These are phyloP conservation scores for Triops longicaudatus DNA, from an alignment of 1,140 invertebrate species.

Conservation along the genomic window DNA sequence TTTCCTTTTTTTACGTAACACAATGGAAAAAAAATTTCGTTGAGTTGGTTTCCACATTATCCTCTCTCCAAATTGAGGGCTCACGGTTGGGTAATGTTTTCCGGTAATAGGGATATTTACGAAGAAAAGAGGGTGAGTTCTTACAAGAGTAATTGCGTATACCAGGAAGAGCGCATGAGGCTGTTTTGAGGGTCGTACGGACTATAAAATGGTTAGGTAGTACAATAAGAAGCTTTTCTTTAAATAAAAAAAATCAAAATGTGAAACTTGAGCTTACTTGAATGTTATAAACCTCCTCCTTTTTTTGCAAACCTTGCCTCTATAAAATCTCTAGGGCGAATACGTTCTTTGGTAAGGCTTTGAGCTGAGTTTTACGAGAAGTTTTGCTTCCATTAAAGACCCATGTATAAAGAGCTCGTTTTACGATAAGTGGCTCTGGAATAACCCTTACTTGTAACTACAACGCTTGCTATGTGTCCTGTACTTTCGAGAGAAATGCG, in stretches of 20 bases:
- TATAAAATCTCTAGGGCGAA: background rate
- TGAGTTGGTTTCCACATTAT: too few relatives aligned
- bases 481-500: background rate
- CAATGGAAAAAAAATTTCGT: too few relatives aligned
- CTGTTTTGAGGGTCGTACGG: too few relatives aligned
- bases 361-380: conserved; percentile 1
- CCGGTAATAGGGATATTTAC: too few relatives aligned
- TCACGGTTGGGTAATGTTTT: too few relatives aligned
- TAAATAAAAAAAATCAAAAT: background rate
- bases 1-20: too few relatives aligned
- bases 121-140: too few relatives aligned
- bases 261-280: background rate
- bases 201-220: background rate
- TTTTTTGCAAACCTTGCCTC: background rate
- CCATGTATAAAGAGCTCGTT: conserved; percentile 6
- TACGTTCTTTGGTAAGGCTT: background rate
- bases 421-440: background rate
- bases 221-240: background rate
- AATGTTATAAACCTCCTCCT: background rate
- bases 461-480: background rate
- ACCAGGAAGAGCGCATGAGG: too few relatives aligned
- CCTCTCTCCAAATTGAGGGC: too few relatives aligned
- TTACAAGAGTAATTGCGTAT: too few relatives aligned
- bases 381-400: conserved; percentile 15
- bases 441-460: background rate